phyloP scores from a whole-genome alignment of 2,888 invertebrate species.

The Gibbula magus region DNA sequence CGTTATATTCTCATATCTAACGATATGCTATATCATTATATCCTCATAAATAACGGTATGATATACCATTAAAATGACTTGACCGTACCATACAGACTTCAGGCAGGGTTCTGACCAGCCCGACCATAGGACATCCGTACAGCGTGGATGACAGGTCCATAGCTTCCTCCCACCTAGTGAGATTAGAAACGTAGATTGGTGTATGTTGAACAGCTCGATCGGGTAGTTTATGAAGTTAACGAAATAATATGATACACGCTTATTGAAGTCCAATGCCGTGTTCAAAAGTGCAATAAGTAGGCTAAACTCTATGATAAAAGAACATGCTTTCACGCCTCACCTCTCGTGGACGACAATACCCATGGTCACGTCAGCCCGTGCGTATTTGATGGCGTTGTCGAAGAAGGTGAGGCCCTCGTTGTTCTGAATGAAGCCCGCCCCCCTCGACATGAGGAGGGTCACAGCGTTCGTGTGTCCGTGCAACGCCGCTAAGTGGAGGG shows the following conservation, averaged over 20 bases:
- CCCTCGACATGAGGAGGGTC: slow-evolving; percentile 85
- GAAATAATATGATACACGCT: no score
- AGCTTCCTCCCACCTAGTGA: slow-evolving; percentile 67
- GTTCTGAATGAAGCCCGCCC: slow-evolving; percentile 79
- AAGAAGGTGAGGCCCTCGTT: slow-evolving; percentile 88
- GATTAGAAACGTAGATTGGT: no score
- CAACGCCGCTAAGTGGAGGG: slow-evolving; percentile 89
- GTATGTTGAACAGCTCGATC: no score
- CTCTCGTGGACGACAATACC: slow-evolving; percentile 85
- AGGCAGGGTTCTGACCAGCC: slow-evolving; percentile 72
- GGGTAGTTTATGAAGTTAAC: no score
- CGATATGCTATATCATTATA: no score
- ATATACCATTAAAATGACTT: no score
- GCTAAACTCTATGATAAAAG: no score
- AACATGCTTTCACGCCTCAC: slow-evolving; percentile 60
- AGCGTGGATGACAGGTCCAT: slow-evolving; percentile 49
- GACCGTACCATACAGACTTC: slow-evolving; percentile 70
- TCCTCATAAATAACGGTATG: no score
- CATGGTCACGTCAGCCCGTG: slow-evolving; percentile 88
- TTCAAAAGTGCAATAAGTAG: no score
- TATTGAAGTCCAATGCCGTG: no score
- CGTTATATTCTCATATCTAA: no score
- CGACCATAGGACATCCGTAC: slow-evolving; percentile 62
- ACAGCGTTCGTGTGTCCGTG: slow-evolving; percentile 88
- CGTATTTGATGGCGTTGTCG: slow-evolving; percentile 90